Evolutionary conservation across 2,888 invertebrate species (phyloP).

Genomic region (Volucella bombylans): DNA sequence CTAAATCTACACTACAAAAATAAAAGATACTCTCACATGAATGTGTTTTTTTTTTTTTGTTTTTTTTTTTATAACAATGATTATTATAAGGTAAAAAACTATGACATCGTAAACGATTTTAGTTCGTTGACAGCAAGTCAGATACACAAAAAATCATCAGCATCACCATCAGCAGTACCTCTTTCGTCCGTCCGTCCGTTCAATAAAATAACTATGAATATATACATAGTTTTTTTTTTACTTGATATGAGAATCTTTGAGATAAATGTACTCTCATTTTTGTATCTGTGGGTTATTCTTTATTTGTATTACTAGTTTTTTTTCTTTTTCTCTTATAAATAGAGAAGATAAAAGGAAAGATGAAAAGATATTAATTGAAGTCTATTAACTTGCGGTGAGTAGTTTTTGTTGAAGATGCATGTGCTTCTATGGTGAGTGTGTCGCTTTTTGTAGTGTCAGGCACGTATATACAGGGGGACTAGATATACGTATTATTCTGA

Average conservation of each 20-base stretch:
- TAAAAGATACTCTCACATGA: slow-evolving; percentile 33
- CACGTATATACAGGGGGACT: slow-evolving; percentile 33
- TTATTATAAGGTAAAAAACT: slow-evolving; percentile 70
- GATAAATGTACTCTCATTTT: neutral
- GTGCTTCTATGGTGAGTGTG: slow-evolving; percentile 42
- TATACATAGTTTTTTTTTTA: neutral
- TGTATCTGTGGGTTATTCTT: too few species aligned
- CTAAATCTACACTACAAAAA: slow-evolving; percentile 43
- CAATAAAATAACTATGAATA: neutral
- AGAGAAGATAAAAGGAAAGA: slow-evolving; percentile 26
- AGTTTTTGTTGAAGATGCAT: slow-evolving; percentile 53
- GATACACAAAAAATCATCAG: slow-evolving; percentile 53
- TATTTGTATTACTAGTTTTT: slow-evolving; percentile 1
- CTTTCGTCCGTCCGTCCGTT: slow-evolving; percentile 34
- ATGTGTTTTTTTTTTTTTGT: neutral
- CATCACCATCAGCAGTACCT: neutral
- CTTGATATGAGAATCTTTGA: neutral
- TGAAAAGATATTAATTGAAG: slow-evolving; percentile 70
- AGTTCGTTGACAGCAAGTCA: slow-evolving; percentile 70
- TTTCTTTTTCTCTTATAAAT: neutral
- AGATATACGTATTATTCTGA: slow-evolving; percentile 8
- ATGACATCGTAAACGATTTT: slow-evolving; percentile 73
- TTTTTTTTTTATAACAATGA: slow-evolving; percentile 31
- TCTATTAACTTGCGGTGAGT: slow-evolving; percentile 74
- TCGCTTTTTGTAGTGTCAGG: slow-evolving; percentile 39